phyloP scores from a whole-genome alignment of 2,113 vertebrate genomes.

The Tychaedon coryphoeus region DNA sequence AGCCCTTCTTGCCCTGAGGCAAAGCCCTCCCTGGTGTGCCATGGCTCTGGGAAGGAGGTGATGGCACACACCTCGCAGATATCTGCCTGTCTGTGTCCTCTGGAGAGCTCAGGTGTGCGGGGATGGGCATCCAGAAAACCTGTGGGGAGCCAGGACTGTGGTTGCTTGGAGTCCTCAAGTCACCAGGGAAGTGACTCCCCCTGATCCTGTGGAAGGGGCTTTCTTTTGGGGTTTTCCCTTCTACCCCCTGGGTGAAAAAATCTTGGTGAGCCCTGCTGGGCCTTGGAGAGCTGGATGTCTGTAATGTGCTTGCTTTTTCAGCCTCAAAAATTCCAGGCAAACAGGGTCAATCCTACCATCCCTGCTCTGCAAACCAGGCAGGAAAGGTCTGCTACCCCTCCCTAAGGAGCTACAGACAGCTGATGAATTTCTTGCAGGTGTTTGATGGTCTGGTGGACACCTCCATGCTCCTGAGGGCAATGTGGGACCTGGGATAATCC shows the following conservation, averaged over 20 bases:
- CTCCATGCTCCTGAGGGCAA: neutral
- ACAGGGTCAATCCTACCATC: rapidly evolving
- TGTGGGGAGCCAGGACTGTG: rapidly evolving
- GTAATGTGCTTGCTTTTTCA: neutral
- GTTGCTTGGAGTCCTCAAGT: neutral
- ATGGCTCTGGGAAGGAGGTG: neutral
- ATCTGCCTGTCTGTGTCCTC: neutral
- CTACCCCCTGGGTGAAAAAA: neutral
- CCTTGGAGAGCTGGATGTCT: neutral
- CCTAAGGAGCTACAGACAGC: neutral
- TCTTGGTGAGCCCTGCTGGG: neutral
- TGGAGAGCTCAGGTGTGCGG: neutral
- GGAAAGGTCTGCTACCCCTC: neutral
- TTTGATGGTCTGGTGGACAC: neutral
- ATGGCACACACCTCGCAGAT: neutral
- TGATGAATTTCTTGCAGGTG: neutral
- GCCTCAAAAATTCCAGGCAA: neutral
- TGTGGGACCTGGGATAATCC: neutral
- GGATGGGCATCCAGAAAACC: neutral
- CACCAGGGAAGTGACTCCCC: rapidly evolving
- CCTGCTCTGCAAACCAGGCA: neutral
- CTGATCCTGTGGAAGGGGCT: rapidly evolving
- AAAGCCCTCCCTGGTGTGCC: neutral
- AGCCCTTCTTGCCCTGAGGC: neutral
- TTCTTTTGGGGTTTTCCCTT: neutral